Percentiles rank a stretch among this genome's conserved stretches.
Evolutionary conservation across 2,113 vertebrate genomes (phyloP).

Genomic region (Malurus melanocephalus): DNA sequence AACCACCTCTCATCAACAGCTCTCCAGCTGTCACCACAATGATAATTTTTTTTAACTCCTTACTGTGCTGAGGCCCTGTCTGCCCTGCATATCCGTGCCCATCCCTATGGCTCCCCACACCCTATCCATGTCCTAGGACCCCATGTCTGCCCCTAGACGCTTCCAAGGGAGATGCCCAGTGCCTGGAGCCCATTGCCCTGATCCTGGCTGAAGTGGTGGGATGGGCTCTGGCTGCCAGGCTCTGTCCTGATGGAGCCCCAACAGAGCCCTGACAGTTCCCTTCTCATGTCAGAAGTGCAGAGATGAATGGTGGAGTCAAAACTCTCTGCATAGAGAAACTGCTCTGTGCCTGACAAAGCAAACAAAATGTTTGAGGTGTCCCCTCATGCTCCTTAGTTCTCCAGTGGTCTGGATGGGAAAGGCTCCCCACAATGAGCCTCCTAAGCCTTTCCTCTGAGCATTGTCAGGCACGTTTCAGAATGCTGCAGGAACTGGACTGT

Average conservation of each 20-base stretch:
- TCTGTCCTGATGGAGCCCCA: background rate
- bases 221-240: background rate
- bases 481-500: background rate
- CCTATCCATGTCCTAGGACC: background rate
- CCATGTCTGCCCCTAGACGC: background rate
- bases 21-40: background rate
- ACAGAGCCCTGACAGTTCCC: background rate
- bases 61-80: background rate
- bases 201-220: background rate
- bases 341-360: background rate
- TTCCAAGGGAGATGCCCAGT: background rate
- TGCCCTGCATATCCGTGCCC: background rate
- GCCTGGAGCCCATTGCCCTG: no score
- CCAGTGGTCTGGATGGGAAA: background rate
- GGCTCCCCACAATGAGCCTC: background rate
- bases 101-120: fast-evolving
- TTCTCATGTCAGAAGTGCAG: background rate
- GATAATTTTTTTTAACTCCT: background rate
- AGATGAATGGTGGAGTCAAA: background rate
- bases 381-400: background rate
- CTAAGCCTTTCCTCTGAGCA: background rate
- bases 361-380: background rate
- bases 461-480: background rate
- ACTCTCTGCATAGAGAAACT: background rate
- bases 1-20: background rate